phyloP scores from a whole-genome alignment of 2,888 invertebrate species.

The Pammene aurita region DNA sequence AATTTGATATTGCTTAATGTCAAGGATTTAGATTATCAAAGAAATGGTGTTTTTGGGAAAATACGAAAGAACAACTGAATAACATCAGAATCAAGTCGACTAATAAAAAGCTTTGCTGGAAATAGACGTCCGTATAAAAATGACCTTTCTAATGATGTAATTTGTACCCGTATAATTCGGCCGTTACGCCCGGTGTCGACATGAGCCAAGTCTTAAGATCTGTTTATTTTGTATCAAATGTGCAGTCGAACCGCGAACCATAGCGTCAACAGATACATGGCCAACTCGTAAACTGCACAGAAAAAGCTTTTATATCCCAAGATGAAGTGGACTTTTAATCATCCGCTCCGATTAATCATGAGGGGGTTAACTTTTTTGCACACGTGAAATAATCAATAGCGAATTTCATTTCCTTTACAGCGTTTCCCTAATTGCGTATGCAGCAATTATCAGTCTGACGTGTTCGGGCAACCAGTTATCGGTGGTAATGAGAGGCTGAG shows the following conservation, averaged over 20 bases:
- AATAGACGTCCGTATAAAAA: slow-evolving; percentile 57
- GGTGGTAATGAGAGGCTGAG: slow-evolving; percentile 58
- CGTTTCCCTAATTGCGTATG: slow-evolving; percentile 68
- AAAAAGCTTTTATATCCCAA: slow-evolving; percentile 38
- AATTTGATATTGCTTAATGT: slow-evolving; percentile 52
- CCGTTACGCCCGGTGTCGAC: slow-evolving; percentile 63
- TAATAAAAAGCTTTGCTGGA: slow-evolving; percentile 49
- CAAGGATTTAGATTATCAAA: slow-evolving; percentile 24
- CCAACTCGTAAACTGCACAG: slow-evolving; percentile 50
- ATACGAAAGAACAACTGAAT: slow-evolving; percentile 18
- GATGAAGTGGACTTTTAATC: slow-evolving; percentile 61
- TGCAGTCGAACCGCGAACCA: slow-evolving; percentile 38
- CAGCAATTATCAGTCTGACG: slow-evolving; percentile 67
- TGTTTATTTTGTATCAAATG: slow-evolving; percentile 55
- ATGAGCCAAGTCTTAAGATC: slow-evolving; percentile 43
- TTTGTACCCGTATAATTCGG: slow-evolving; percentile 72
- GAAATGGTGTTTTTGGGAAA: not conserved
- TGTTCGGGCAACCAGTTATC: slow-evolving; percentile 61
- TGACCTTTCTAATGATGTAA: slow-evolving; percentile 69
- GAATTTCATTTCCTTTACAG: slow-evolving; percentile 65
- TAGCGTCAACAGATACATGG: slow-evolving; percentile 4
- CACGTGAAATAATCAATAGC: slow-evolving; percentile 43
- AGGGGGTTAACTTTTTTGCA: slow-evolving; percentile 54
- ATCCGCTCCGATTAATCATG: slow-evolving; percentile 70
- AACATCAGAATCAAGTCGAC: slow-evolving; percentile 42